Evolutionary conservation across 2,113 vertebrate species (phyloP).

Genomic region (Illadopsis cleaveri): DNA sequence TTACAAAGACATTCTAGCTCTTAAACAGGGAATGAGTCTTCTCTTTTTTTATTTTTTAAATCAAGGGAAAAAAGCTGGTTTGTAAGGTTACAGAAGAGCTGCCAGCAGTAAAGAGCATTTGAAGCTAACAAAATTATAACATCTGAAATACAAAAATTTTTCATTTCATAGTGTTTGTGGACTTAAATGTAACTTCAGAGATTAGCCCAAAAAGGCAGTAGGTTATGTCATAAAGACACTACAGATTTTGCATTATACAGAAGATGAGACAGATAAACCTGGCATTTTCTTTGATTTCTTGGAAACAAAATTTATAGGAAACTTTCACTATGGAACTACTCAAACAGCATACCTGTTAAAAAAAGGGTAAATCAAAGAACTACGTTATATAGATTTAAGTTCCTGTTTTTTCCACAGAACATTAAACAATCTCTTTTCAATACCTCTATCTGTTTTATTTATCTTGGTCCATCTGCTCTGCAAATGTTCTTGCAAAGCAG

Average conservation of each 20-base stretch:
- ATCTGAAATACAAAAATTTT: neutral
- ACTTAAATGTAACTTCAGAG: neutral
- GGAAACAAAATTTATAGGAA: neutral
- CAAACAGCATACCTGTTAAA: neutral
- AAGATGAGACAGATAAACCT: neutral
- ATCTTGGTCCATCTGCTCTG: constrained; percentile 69
- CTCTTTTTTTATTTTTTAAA: neutral
- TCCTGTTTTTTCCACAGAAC: constrained; percentile 37
- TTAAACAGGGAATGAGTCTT: neutral
- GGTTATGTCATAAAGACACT: neutral
- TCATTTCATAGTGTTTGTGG: neutral
- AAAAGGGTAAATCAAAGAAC: neutral
- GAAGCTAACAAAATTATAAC: neutral
- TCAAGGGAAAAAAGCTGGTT: neutral
- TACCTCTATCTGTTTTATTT: constrained; percentile 72
- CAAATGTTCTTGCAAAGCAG: constrained; percentile 64
- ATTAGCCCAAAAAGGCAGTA: neutral
- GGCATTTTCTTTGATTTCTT: neutral
- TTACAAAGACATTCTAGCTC: neutral
- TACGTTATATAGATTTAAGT: neutral
- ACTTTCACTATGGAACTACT: neutral
- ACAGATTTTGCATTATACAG: neutral
- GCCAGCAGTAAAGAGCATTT: neutral
- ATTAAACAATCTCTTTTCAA: constrained; percentile 40
- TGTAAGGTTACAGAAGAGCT: neutral